phyloP scores from a whole-genome alignment of 2,797 vertebrate species.

The Scolopax bukidnonensis region DNA sequence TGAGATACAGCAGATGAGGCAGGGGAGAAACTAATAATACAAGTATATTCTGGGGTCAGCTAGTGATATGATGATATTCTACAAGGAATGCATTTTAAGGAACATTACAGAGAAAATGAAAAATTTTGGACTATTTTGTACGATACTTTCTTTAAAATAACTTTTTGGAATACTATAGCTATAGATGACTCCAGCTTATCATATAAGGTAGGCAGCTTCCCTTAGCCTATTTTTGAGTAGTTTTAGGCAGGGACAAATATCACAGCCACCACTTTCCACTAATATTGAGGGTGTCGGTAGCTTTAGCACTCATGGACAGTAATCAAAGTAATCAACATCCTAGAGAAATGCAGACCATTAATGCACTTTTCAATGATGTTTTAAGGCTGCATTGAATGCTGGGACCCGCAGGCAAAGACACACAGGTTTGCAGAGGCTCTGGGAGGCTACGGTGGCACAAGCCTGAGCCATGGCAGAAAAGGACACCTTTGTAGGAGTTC shows the following conservation, averaged over 20 bases:
- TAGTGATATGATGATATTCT: not conserved
- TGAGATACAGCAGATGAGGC: not conserved
- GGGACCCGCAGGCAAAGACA: not conserved
- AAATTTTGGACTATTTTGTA: not conserved
- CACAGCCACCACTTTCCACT: not conserved
- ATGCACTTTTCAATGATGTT: not conserved
- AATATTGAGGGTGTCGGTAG: not conserved
- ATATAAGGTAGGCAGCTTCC: not conserved
- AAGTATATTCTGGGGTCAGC: not conserved
- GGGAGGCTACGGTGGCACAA: accelerated
- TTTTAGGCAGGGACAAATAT: not conserved
- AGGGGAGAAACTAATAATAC: not conserved
- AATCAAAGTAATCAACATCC: not conserved
- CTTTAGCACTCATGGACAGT: not conserved
- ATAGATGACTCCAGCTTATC: not conserved
- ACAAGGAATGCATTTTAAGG: not conserved
- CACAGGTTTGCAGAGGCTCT: not conserved
- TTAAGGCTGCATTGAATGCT: not conserved
- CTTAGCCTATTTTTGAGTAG: not conserved
- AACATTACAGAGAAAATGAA: not conserved
- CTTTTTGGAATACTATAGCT: not conserved
- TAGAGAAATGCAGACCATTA: not conserved
- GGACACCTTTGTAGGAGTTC: not conserved
- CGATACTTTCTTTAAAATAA: not conserved
- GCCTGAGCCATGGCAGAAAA: not conserved